A percentile compares a stretch with the other conserved stretches of the same genome.
Evolutionary conservation across 2,888 invertebrate species (phyloP).

Genomic region (Drosophila emarginata): DNA sequence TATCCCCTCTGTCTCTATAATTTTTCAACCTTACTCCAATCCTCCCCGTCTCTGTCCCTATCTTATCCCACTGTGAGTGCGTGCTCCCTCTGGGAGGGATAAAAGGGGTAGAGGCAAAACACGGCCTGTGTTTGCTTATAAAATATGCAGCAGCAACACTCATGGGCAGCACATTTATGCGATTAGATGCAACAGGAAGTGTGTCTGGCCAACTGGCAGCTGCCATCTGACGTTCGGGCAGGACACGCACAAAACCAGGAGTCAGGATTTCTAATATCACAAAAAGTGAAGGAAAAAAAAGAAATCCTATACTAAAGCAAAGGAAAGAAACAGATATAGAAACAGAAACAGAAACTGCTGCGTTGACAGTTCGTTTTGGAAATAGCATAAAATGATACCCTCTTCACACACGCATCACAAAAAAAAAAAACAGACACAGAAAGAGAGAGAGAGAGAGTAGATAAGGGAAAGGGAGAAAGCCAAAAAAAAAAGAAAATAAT

Average conservation of each 20-base stretch:
- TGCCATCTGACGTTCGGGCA: slow-evolving; percentile 48
- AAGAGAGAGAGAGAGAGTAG: slow-evolving; percentile 9
- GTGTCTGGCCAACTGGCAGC: slow-evolving; percentile 53
- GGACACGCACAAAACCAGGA: slow-evolving; percentile 53
- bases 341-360: slow-evolving; percentile 55
- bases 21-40: too few species aligned
- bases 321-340: slow-evolving; percentile 7
- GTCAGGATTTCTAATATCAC: slow-evolving; percentile 10
- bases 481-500: slow-evolving; percentile 50
- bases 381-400: slow-evolving; percentile 50
- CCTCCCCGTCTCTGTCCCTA: not conserved
- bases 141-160: slow-evolving; percentile 67
- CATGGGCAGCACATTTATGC: slow-evolving; percentile 76
- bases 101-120: slow-evolving; percentile 23
- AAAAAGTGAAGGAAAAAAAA: not conserved
- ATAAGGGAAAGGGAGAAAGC: not conserved
- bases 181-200: slow-evolving; percentile 74
- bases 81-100: not conserved
- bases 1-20: not conserved
- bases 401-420: slow-evolving; percentile 14
- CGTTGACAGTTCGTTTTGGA: slow-evolving; percentile 58
- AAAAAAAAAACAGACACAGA: slow-evolving; percentile 19
- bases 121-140: slow-evolving; percentile 60
- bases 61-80: not conserved
- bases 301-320: slow-evolving; percentile 13